These are phyloP conservation scores for Scrobipalpa atriplicella DNA, from an alignment of 2,888 invertebrate genomes.

Conservation along the genomic window DNA sequence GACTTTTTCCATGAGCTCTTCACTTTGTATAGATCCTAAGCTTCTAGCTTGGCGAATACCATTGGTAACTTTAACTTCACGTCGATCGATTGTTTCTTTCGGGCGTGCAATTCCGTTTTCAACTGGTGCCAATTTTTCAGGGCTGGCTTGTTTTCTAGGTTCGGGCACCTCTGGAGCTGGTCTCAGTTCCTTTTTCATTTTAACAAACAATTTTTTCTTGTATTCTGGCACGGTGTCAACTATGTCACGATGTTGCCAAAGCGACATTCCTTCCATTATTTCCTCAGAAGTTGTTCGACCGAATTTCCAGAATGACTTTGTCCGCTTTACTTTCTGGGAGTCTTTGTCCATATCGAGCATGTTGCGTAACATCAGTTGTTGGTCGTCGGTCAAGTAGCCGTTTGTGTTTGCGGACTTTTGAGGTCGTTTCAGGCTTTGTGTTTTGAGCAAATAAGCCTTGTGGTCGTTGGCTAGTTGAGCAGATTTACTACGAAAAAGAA, in stretches of 20 bases:
- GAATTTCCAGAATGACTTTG: conserved; percentile 94
- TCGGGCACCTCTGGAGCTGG: conserved; percentile 72
- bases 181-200: conserved; percentile 71
- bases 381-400: conserved; percentile 81
- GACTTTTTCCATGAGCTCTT: conserved; percentile 62
- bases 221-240: conserved; percentile 86
- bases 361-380: conserved; percentile 76
- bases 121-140: conserved; percentile 54
- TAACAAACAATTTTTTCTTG: conserved; percentile 75
- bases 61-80: conserved; percentile 67
- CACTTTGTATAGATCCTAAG: conserved; percentile 74
- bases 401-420: conserved; percentile 63
- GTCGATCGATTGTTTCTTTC: conserved; percentile 76
- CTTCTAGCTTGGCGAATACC: conserved; percentile 78
- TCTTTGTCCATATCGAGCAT: conserved; percentile 83
- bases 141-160: conserved; percentile 51
- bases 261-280: conserved; percentile 92
- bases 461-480: conserved; percentile 63
- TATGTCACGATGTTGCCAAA: conserved; percentile 93
- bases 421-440: conserved; percentile 75
- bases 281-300: conserved; percentile 88
- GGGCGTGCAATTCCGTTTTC: conserved; percentile 59
- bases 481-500: conserved; percentile 71
- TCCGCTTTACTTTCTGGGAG: conserved; percentile 88
- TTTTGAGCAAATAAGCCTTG: conserved; percentile 75